phyloP scores from a whole-genome alignment of 2,888 invertebrate genomes.

The Phengaris alcon region DNA sequence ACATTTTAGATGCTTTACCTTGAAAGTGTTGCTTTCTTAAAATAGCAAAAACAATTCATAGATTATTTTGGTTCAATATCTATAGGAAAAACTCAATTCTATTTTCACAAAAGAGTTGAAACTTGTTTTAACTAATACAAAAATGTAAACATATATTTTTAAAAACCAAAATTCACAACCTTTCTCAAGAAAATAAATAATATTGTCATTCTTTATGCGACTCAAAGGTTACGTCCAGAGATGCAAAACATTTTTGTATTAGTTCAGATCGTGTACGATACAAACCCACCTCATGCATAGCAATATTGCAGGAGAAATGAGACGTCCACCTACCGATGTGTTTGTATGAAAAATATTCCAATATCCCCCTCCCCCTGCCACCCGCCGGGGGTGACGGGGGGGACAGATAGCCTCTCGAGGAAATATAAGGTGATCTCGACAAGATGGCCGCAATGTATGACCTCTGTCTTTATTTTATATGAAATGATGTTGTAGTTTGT shows the following conservation, averaged over 20 bases:
- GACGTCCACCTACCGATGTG: constrained; percentile 78
- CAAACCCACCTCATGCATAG: constrained; percentile 51
- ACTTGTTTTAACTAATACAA: too few relatives aligned
- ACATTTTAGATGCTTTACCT: too few relatives aligned
- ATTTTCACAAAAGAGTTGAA: too few relatives aligned
- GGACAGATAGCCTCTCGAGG: constrained; percentile 35
- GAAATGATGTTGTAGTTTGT: constrained; percentile 1
- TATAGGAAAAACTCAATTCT: too few relatives aligned
- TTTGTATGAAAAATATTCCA: constrained; percentile 81
- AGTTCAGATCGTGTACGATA: constrained; percentile 44
- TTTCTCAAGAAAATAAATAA: background rate
- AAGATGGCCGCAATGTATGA: constrained; percentile 49
- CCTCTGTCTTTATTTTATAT: constrained; percentile 9
- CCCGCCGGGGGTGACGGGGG: constrained; percentile 40
- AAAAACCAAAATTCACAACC: background rate
- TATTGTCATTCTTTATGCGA: background rate
- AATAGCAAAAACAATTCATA: too few relatives aligned
- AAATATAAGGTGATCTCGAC: constrained; percentile 59
- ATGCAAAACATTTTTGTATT: constrained; percentile 2
- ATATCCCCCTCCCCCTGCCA: constrained; percentile 56
- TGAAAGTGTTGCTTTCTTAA: too few relatives aligned
- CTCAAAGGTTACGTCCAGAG: constrained; percentile 5
- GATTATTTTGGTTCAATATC: too few relatives aligned
- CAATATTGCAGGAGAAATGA: constrained; percentile 76
- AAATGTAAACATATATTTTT: background rate